Evolutionary conservation across 2,797 vertebrate species (phyloP).

Genomic region (Zalophus californianus): DNA sequence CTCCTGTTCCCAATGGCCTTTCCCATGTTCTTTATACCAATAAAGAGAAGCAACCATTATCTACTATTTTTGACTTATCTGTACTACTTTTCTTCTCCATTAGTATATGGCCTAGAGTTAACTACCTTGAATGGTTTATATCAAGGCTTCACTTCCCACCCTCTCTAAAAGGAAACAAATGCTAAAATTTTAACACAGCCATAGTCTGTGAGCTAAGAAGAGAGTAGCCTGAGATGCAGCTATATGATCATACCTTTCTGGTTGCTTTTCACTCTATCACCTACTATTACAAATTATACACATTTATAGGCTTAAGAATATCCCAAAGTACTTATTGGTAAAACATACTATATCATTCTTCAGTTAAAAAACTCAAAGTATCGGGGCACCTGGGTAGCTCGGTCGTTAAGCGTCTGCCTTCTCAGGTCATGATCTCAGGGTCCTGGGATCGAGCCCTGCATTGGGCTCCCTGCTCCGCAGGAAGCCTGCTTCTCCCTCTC

Average conservation of each 20-base stretch:
- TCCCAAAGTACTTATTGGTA: background rate
- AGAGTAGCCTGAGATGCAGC: background rate
- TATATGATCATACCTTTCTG: background rate
- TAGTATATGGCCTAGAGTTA: background rate
- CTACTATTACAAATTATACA: constrained; percentile 21
- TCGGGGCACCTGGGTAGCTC: too few relatives aligned
- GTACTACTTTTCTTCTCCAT: constrained; percentile 5
- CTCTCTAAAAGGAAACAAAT: constrained; percentile 43
- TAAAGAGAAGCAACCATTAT: background rate
- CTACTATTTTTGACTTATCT: background rate
- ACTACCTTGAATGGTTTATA: constrained; percentile 27
- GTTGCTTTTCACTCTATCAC: background rate
- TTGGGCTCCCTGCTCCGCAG: too few relatives aligned
- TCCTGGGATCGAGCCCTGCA: too few relatives aligned
- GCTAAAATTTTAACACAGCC: constrained; percentile 38
- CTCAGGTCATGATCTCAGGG: too few relatives aligned
- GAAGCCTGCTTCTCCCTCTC: too few relatives aligned
- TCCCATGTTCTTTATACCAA: background rate
- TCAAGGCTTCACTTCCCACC: constrained; percentile 33
- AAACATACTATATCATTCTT: background rate
- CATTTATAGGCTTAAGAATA: constrained; percentile 24
- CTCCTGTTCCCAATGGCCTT: background rate
- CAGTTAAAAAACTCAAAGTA: background rate
- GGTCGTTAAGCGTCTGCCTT: too few relatives aligned
- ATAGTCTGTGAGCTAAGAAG: background rate